Conservation (phyloP, 2,888 invertebrate species). For the Chrysopilus asiliformis region DNA sequence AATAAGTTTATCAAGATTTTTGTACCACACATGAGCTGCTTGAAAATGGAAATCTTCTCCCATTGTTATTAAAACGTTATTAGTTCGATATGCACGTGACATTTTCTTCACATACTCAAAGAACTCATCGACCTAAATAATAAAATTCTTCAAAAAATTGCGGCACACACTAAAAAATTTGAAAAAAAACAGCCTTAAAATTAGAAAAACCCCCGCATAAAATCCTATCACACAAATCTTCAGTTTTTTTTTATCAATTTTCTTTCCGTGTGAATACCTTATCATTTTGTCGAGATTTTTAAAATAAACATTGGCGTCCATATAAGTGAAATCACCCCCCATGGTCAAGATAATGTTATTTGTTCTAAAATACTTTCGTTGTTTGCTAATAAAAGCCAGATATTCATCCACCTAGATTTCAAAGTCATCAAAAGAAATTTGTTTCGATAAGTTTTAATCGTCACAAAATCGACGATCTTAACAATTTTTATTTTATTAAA, state of each 20-base stretch:
- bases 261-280: slow-evolving; percentile 24
- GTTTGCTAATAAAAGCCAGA: slow-evolving; percentile 40
- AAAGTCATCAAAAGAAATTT: no score
- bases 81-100: slow-evolving; percentile 44
- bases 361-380: slow-evolving; percentile 47
- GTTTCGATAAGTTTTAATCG: no score
- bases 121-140: slow-evolving; percentile 44
- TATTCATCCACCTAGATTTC: slow-evolving; percentile 41
- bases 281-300: slow-evolving; percentile 78
- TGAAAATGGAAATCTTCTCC: slow-evolving; percentile 87
- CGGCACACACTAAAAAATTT: no score
- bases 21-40: slow-evolving; percentile 61
- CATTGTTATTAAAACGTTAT: slow-evolving; percentile 80
- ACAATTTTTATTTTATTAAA: slow-evolving; percentile 68
- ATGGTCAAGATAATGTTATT: slow-evolving; percentile 73
- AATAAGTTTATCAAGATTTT: slow-evolving; percentile 79
- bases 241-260: not conserved
- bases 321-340: slow-evolving; percentile 86
- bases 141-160: no score
- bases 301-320: slow-evolving; percentile 67
- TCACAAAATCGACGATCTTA: slow-evolving; percentile 92
- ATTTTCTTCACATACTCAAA: slow-evolving; percentile 42
- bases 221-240: slow-evolving; percentile 15
- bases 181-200: not conserved
- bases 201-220: not conserved